Conservation (phyloP, 1,140 invertebrate genomes). For the Pseudachorutes palmiensis region DNA sequence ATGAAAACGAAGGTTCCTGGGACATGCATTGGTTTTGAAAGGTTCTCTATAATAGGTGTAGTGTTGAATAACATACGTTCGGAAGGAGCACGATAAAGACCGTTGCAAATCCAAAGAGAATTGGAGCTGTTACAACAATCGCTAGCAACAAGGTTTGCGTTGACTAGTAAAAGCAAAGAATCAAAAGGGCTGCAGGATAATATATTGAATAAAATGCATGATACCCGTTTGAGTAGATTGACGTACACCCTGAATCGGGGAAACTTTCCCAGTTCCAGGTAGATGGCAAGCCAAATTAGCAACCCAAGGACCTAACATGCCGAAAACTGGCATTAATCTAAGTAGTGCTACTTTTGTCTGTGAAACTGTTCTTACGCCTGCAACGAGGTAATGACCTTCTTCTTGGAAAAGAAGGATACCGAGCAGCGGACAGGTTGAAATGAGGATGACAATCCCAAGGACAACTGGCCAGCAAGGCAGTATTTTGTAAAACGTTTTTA, state of each 20-base stretch:
- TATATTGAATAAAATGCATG: not conserved
- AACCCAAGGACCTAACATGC: not conserved
- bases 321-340: not conserved
- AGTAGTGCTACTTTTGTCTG: not conserved
- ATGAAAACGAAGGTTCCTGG: constrained; percentile 13
- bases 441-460: not conserved
- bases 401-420: not conserved
- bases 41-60: not conserved
- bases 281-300: constrained; percentile 9
- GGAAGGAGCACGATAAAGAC: constrained; percentile 10
- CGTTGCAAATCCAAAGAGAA: constrained; percentile 15
- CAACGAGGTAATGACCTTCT: not conserved
- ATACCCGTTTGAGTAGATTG: constrained; percentile 4
- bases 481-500: not conserved
- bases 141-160: constrained; percentile 1
- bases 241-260: constrained; percentile 10
- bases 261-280: constrained; percentile 12
- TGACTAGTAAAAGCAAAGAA: not conserved
- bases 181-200: not conserved
- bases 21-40: not conserved
- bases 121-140: not conserved
- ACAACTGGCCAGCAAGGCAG: not conserved
- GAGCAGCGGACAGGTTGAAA: not conserved
- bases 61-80: not conserved
- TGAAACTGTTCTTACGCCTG: constrained; percentile 5